These are phyloP conservation scores for Pollimyrus isidori DNA, from an alignment of 2,113 vertebrate genomes.

Conservation along the genomic window DNA sequence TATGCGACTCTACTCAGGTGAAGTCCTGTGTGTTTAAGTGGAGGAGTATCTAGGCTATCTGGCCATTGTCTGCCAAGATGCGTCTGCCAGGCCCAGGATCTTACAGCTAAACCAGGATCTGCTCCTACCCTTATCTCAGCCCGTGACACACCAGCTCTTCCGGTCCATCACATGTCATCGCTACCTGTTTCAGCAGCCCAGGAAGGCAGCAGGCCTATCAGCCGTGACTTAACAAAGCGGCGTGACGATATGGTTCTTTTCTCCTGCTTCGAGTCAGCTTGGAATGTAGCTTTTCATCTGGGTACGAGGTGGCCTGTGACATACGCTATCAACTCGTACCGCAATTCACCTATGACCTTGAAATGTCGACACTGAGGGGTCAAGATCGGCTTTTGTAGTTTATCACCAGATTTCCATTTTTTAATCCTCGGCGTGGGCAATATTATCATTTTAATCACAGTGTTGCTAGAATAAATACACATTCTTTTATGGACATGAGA, in stretches of 20 bases:
- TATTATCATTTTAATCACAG: constrained; percentile 6
- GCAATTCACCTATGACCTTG: background rate
- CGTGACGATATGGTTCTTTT: background rate
- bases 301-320: background rate
- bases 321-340: background rate
- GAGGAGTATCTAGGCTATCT: background rate
- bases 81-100: background rate
- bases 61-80: background rate
- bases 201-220: background rate
- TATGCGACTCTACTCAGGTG: background rate
- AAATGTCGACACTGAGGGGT: background rate
- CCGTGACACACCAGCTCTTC: background rate
- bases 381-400: background rate
- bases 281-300: background rate
- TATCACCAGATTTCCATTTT: background rate
- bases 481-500: background rate
- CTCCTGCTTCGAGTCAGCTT: background rate
- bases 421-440: background rate
- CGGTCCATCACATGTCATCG: background rate
- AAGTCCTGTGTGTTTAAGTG: background rate
- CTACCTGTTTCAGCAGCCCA: background rate
- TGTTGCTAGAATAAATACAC: constrained; percentile 4
- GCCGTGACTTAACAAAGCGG: background rate
- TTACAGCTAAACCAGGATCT: constrained; percentile 4
- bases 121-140: background rate